Conservation (phyloP, 2,888 invertebrate species). For the Ormyrus pomaceus region DNA sequence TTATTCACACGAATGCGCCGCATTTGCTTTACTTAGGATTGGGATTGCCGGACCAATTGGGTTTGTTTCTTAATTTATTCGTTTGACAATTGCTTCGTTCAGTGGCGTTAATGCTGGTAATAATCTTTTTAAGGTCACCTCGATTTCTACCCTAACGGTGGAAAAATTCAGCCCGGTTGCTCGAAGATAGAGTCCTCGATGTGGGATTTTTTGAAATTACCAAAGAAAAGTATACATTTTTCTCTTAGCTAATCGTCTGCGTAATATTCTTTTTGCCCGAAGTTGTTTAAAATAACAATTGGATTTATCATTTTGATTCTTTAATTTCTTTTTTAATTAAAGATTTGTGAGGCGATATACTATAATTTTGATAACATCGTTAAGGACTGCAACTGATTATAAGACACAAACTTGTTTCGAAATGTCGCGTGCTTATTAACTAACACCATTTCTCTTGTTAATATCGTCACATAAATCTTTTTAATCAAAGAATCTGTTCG, state of each 20-base stretch:
- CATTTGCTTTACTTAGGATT: conserved; percentile 78
- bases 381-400: too few species aligned
- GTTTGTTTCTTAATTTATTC: conserved; percentile 65
- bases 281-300: not conserved
- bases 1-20: conserved; percentile 81
- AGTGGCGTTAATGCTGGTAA: not conserved
- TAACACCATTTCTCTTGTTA: too few species aligned
- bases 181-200: conserved; percentile 12
- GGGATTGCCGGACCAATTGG: conserved; percentile 78
- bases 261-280: not conserved
- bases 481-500: too few species aligned
- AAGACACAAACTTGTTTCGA: too few species aligned
- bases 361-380: too few species aligned
- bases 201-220: not conserved
- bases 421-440: too few species aligned
- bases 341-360: too few species aligned
- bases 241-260: too few species aligned
- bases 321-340: not conserved
- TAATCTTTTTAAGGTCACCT: conserved; percentile 76
- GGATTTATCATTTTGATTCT: not conserved
- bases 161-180: conserved; percentile 82
- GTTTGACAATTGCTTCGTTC: too few species aligned
- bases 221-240: not conserved
- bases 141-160: conserved; percentile 84
- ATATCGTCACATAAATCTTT: too few species aligned